Evolutionary conservation across 2,888 invertebrate genomes (phyloP), one percentile per base, ranked within the genome.

Genomic region (Ennomos erosarius): DNA sequence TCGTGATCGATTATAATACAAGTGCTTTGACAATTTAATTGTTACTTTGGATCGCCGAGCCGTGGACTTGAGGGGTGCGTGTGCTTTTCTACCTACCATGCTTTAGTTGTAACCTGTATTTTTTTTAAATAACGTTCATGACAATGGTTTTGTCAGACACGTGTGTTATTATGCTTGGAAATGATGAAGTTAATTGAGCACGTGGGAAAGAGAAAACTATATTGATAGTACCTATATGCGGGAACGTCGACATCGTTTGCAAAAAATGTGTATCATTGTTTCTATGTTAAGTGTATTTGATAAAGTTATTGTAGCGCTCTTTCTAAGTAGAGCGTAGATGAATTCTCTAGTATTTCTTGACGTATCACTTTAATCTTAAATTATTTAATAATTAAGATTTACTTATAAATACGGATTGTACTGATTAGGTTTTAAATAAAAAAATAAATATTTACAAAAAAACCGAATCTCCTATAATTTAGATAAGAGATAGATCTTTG

Each of bases 1-100:
- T 78, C 76, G 86, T 84, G 81, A 76, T 74, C 76, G 79, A 81
- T 77, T 77, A 68, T 61, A 59, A 75, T 74, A 67, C 82, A 75
- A 83, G 88, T 87, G 84, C 45, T 79, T 78, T 78, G 61, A 74
- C 67, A 73, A 78, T 16, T 16, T 16, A 77, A 74, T 69, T 61
- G 58, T 65, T 68, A 66, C 69, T 74, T 69, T 74, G 64, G 78
- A 74, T 64, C 49, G 35, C 71, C 65, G 48, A 72, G 72, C 73
- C 59, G 76, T 78, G 78, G 68, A 76, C 74, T 69, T 62, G 58
- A 78, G 68, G 82, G 89, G 90, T 90, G 84, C 84, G 88, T 83
- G 78, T 75, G 76, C 74, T 79, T 82, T 74, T 58, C 49, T 70
- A 39, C 12, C 3, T 50, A 26, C 36, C 16, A 45, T 16, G 3